Evolutionary conservation across 1,140 invertebrate genomes (phyloP), one percentile per base, ranked within the genome.

Genomic region (Zaprionus nigranus): DNA sequence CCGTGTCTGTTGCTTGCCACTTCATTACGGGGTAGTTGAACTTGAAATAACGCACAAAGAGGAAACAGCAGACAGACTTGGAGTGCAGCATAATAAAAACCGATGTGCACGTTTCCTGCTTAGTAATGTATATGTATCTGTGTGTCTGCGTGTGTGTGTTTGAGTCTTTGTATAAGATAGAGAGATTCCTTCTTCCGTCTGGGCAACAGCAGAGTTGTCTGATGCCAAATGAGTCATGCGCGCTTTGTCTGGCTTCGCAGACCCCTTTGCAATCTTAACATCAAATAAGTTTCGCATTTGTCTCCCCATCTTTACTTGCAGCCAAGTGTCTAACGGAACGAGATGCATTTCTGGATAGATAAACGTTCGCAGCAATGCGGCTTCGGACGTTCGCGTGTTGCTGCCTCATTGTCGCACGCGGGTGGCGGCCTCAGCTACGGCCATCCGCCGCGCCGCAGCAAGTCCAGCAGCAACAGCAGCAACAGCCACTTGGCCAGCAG

Each of bases 281-380:
- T 83, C 59, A 74, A 86, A 77, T 83, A 87, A 80, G 80, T 87
- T 86, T 65, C 59, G 40, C 65, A 51, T 43, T 69, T 9, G 6
- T 57, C 59, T 49, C 65, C 5, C 30, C 54, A 51, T 71, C 67
- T 54, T 51, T 58, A 53, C 46, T 75, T 70, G 12, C 63, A 72
- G 68, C 54, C 65, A 57, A 43, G 53, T 75, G 46, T 65, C 62
- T 13, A 22, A 49, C 51, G 53, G 49, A 30, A 11, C 12, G 24
- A 34, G 9, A 95, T 95, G 95, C 95, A 95, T 95, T 95, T 95
- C 93, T 95, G 95, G 95, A 95, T 95, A 91, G 95, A 95, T 90
- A 95, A 95, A 93, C 94, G 95, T 60, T 95, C 95, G 88, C 95
- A 95, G 93, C 91, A 93, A 79, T 95, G 95, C 91, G 94, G 94